Evolutionary conservation across 2,797 vertebrate species (phyloP), one percentile per base, ranked within the genome.

Genomic region (Synaphobranchus kaupii): DNA sequence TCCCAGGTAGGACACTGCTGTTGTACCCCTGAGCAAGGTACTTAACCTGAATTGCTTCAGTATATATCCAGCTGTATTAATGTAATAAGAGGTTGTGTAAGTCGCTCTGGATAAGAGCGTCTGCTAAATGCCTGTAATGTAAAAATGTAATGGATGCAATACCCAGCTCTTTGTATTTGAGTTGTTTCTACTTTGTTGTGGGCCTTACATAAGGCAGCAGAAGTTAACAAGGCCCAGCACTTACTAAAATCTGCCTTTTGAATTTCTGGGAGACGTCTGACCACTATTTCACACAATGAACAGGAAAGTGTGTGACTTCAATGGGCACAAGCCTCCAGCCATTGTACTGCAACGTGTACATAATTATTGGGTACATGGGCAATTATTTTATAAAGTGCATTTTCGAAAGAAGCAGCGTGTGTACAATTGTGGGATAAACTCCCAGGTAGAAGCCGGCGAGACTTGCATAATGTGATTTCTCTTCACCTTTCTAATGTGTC

Each of bases 401-500:
- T 58, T 71, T 31, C 10, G 3, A 12, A 71, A 31, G 28, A 71
- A 31, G 68, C 8, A 0, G 82, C 76, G 52, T 84, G 66, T 31
- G 34, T 25, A 76, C 71, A 85, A 84, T 60, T 60, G 84, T 80
- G 87, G 54, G 54, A 54, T 66, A 84, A 50, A 39, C 81, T 58
- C 44, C 48, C 34, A 82, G 73, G 63, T 47, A 54, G 48, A 82
- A 84, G 31, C 7, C 73, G 15, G 34, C 9, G 28, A 71, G 68
- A 31, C 28, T 34, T 34, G n/a, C 63, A 17, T 39, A 34, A 73
- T 73, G 73, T 78, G 31, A 78, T 39, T 39, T 86, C 73, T 76
- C 34, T 20, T 76, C 73, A 82, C 82, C 25, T 25, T 78, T 60
- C 81, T 80, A 39, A 83, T 66, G 52, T 85, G 86, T 88, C 87